phyloP scores from a whole-genome alignment of 2,113 vertebrate genomes.

The Maccullochella peelii region DNA sequence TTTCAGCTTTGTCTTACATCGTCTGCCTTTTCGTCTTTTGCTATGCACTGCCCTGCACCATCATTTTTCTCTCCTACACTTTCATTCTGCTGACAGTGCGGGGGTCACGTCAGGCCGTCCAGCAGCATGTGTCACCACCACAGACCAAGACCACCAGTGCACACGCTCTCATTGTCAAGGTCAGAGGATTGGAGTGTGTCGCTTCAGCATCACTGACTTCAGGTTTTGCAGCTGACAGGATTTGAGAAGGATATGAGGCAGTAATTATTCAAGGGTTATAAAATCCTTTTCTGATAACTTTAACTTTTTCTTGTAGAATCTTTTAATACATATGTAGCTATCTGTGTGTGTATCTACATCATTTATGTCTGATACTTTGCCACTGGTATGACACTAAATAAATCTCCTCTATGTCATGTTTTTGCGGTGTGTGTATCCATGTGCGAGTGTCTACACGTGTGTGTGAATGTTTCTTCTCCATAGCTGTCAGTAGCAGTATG shows the following conservation, averaged over 20 bases:
- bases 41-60: constrained; percentile 86
- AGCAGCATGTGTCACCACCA: constrained; percentile 84
- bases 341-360: background rate
- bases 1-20: constrained; percentile 84
- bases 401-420: background rate
- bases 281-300: constrained; percentile 75
- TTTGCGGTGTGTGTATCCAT: background rate
- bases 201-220: constrained; percentile 10
- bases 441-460: background rate
- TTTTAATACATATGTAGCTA: background rate
- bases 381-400: constrained; percentile 4
- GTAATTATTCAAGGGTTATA: constrained; percentile 12
- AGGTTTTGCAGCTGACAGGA: constrained; percentile 37
- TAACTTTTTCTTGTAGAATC: constrained; percentile 1
- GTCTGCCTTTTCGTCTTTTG: constrained; percentile 88
- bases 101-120: constrained; percentile 82
- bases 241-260: constrained; percentile 19
- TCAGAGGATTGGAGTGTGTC: constrained; percentile 60
- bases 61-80: constrained; percentile 87
- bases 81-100: constrained; percentile 87
- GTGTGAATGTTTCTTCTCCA: constrained; percentile 39
- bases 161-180: constrained; percentile 86
- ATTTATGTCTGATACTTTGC: background rate
- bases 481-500: constrained; percentile 88
- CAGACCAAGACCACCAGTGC: constrained; percentile 75